Percentiles rank a stretch among this genome's conserved stretches.
These are phyloP conservation scores for Pseudococcus longispinus DNA, from an alignment of 2,888 invertebrate species.

Conservation along the genomic window DNA sequence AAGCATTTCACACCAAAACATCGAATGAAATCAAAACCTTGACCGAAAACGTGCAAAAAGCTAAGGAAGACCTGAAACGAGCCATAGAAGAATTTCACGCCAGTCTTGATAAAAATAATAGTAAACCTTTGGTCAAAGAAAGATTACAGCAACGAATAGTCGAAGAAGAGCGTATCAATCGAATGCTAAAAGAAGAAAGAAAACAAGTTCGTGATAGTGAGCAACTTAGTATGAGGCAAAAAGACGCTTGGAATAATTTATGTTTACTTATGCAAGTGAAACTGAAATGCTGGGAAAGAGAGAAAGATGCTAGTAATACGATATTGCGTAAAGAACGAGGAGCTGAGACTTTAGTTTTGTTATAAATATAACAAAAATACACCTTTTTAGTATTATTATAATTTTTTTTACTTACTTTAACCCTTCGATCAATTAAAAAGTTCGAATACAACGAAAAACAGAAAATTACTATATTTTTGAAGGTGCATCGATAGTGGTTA, in stretches of 20 bases:
- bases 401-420: not conserved
- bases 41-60: conserved; percentile 13
- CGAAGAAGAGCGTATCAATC: conserved; percentile 68
- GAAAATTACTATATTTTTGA: not conserved
- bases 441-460: not conserved
- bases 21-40: not conserved
- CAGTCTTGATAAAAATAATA: conserved; percentile 36
- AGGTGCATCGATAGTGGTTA: not conserved
- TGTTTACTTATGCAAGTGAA: conserved; percentile 24
- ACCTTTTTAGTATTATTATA: not conserved
- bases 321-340: conserved; percentile 51
- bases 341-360: conserved; percentile 47
- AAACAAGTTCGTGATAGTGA: conserved; percentile 62
- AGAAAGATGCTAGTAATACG: conserved; percentile 8
- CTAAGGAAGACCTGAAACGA: conserved; percentile 33
- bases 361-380: not conserved
- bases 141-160: conserved; percentile 69
- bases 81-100: conserved; percentile 49
- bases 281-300: not conserved
- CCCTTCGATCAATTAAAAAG: not conserved
- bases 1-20: not conserved
- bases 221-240: not conserved
- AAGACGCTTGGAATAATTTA: conserved; percentile 50
- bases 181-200: conserved; percentile 64
- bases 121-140: conserved; percentile 65